Conservation (phyloP, 2,797 vertebrate species). For the Microctenopoma stevenorrisi region DNA sequence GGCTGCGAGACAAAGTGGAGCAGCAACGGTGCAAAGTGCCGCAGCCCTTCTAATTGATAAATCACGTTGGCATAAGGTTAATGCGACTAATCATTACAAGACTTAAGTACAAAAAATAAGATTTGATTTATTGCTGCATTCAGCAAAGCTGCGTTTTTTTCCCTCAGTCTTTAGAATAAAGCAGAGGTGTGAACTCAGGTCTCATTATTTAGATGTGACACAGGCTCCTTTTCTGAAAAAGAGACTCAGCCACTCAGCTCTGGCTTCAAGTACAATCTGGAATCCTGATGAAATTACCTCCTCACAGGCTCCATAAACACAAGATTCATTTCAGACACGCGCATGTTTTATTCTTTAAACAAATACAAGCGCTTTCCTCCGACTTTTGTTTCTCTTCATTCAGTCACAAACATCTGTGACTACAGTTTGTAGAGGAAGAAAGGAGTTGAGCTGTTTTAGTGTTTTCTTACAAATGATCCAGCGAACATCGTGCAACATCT, state of each 20-base stretch:
- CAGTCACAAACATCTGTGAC: no score
- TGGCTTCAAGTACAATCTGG: neutral
- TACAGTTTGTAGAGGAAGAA: no score
- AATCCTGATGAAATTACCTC: no score
- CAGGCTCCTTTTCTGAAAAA: neutral
- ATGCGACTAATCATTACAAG: neutral
- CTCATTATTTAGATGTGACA: neutral
- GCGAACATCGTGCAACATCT: no score
- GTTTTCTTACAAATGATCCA: no score
- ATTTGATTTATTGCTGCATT: neutral
- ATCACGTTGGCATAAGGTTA: neutral
- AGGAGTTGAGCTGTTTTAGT: no score
- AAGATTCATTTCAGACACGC: no score
- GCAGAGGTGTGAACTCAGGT: neutral
- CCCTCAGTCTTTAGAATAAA: neutral
- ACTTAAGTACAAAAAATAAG: constrained; percentile 1
- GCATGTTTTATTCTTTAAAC: no score
- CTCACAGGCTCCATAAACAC: no score
- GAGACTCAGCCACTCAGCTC: no score
- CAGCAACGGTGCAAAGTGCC: constrained; percentile 3
- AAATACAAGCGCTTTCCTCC: no score
- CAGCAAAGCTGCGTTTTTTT: neutral
- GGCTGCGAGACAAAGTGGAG: neutral
- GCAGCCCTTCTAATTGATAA: neutral
- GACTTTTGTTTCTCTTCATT: no score